Evolutionary conservation across 1,140 invertebrate genomes (phyloP), one percentile per base, ranked within the genome.

Genomic region (Tetragnatha versicolor): DNA sequence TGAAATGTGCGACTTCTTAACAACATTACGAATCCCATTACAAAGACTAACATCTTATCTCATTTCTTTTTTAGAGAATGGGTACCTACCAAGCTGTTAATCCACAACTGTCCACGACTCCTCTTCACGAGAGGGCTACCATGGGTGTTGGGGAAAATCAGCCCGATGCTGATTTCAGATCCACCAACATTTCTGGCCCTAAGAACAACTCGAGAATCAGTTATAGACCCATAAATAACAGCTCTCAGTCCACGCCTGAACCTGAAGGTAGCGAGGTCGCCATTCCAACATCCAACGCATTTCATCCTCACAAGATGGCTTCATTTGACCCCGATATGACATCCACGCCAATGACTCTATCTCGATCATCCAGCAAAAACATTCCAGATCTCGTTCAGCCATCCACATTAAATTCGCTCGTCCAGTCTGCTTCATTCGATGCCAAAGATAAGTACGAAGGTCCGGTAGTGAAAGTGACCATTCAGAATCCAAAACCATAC

Each of bases 391-490:
- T 79, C 35, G 42, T 79, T 3, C 63, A 79, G 29, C 27, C 76
- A 31, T 58, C 78, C 6, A 51, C 58, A 17, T 25, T 79, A 25
- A 61, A 79, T 55, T 72, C 78, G 4, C 33, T 79, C 12, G 27
- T 79, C 31, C 78, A 79, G 6, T 63, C 78, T 39, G 47, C 68
- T 12, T 25, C 58, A 22, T 51, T 33, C 53, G 68, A 79, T 31
- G 53, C 68, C 33, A 53, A 33, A 63, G 58, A 72, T 14, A 63
- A 45, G 33, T 72, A 79, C 73, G 65, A 92, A 84, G 90, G 92
- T 83, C 88, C 89, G 47, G 89, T 81, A 35, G 81, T 82, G 3
- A 83, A 80, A 51, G 81, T 83, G 6, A 82, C 82, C 17, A 81
- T 82, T 65, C 79, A 82, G 53, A 76, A 82, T 45, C 82, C 82